phyloP scores from a whole-genome alignment of 2,797 vertebrate species.

The Capromys pilorides region DNA sequence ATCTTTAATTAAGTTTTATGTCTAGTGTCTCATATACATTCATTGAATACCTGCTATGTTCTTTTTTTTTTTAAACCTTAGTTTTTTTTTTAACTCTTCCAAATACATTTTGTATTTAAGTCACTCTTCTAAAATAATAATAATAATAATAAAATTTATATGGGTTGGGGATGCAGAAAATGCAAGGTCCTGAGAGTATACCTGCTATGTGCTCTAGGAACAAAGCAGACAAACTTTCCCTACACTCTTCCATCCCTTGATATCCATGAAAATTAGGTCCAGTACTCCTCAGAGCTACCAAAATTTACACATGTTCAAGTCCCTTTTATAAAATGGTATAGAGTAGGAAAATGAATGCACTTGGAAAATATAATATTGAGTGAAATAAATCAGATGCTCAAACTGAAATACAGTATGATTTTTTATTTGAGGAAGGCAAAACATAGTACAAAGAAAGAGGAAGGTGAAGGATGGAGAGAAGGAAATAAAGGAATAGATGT shows the following conservation, averaged over 20 bases:
- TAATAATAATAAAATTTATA: too few relatives aligned
- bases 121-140: too few relatives aligned
- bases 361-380: not conserved
- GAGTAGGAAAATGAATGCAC: not conserved
- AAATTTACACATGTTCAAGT: not conserved
- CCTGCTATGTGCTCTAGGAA: not conserved
- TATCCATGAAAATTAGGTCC: not conserved
- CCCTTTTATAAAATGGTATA: not conserved
- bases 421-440: not conserved
- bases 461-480: not conserved
- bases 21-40: not conserved
- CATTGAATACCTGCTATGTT: not conserved
- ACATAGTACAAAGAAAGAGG: not conserved
- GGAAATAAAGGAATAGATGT: not conserved
- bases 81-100: too few relatives aligned
- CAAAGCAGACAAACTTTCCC: not conserved
- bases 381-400: not conserved
- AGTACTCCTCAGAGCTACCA: not conserved
- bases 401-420: not conserved
- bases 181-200: too few relatives aligned
- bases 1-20: accelerated
- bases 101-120: too few relatives aligned
- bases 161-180: too few relatives aligned
- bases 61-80: too few relatives aligned
- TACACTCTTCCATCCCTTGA: not conserved